Percentiles rank a stretch among this genome's conserved stretches.
Conservation (phyloP, 2,797 vertebrate genomes). For the Lacerta agilis region DNA sequence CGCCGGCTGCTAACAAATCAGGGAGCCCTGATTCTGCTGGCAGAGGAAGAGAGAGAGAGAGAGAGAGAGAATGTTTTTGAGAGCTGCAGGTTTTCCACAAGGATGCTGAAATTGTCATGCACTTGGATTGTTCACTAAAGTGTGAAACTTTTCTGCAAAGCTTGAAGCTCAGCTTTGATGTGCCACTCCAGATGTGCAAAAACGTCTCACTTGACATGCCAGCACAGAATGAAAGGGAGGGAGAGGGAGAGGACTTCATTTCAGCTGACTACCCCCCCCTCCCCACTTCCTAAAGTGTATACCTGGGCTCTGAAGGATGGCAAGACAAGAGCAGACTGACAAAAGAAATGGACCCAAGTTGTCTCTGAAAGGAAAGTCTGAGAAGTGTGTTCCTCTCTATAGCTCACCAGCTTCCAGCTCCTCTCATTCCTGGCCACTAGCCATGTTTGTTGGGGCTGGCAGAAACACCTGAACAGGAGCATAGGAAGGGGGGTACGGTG, state of each 20-base stretch:
- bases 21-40: background rate
- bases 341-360: rapidly evolving
- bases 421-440: too few relatives aligned
- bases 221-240: background rate
- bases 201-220: rapidly evolving
- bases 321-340: rapidly evolving
- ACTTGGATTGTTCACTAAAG: background rate
- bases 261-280: background rate
- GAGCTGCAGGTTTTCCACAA: rapidly evolving
- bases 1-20: background rate
- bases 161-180: rapidly evolving
- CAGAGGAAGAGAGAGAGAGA: background rate
- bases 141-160: background rate
- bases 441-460: too few relatives aligned
- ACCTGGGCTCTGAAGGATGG: background rate
- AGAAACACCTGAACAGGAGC: too few relatives aligned
- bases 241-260: background rate
- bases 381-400: too few relatives aligned
- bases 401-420: too few relatives aligned
- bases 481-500: too few relatives aligned
- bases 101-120: background rate
- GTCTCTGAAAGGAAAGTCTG: background rate
- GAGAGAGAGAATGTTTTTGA: background rate
- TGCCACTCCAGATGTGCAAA: background rate
- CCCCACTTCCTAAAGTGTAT: background rate